Conservation (phyloP, 2,888 invertebrate genomes). For the Apantesis nais region DNA sequence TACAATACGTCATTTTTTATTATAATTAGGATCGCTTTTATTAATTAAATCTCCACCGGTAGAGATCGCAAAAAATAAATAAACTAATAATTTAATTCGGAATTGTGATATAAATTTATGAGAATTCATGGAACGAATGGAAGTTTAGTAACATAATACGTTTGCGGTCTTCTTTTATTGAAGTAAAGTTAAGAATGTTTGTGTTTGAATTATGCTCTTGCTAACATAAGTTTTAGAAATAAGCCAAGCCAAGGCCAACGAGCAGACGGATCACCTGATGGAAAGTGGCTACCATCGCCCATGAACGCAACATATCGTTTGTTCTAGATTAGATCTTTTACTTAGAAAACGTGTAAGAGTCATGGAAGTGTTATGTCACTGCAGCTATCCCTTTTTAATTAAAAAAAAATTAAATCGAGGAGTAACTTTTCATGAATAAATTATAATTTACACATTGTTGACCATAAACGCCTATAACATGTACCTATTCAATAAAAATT, state of each 20-base stretch:
- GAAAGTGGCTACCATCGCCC: no score
- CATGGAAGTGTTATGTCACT: no score
- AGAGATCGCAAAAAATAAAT: conserved; percentile 35
- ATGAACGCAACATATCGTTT: no score
- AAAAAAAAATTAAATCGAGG: no score
- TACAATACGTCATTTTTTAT: conserved; percentile 69
- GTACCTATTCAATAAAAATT: no score
- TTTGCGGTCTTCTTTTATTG: neutral
- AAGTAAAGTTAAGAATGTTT: neutral
- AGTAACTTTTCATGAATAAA: no score
- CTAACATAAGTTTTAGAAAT: neutral
- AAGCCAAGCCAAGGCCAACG: no score
- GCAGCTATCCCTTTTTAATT: no score
- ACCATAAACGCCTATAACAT: no score
- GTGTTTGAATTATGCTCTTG: neutral
- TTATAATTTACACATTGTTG: no score
- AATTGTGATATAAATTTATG: conserved; percentile 13
- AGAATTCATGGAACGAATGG: conserved; percentile 12
- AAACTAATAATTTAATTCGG: conserved; percentile 29
- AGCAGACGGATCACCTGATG: no score
- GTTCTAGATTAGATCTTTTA: neutral
- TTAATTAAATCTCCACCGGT: conserved; percentile 65
- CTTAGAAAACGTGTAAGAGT: no score
- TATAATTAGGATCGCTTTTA: conserved; percentile 71
- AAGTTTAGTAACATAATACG: neutral